Evolutionary conservation across 2,797 vertebrate genomes (phyloP).

Genomic region (Delichon dasypus): DNA sequence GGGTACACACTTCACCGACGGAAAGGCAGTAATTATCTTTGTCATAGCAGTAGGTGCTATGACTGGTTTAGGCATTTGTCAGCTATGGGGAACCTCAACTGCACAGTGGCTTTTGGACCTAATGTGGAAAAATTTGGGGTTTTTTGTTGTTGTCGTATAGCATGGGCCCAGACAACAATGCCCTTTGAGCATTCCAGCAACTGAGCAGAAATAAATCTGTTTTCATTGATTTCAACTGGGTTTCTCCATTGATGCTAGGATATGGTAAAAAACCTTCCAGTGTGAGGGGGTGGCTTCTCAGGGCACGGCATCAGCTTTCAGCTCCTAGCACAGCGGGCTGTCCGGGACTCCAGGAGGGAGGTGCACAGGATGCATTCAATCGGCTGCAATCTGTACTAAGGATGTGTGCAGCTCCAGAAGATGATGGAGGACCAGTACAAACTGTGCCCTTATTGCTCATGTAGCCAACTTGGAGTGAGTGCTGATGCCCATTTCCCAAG

Average conservation of each 20-base stretch:
- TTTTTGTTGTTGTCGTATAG: not conserved
- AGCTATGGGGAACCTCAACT: constrained; percentile 7
- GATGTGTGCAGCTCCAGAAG: not conserved
- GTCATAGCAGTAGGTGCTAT: constrained; percentile 52
- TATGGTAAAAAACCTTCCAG: not conserved
- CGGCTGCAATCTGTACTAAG: not conserved
- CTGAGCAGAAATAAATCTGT: not conserved
- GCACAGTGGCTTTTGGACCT: not conserved
- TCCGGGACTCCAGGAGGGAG: not conserved
- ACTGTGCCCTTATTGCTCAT: not conserved
- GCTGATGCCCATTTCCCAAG: not conserved
- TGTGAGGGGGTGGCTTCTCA: not conserved
- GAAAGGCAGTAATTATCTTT: constrained; percentile 46
- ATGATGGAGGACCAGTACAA: not conserved
- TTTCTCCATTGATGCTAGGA: not conserved
- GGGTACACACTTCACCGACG: not conserved
- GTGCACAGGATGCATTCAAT: not conserved
- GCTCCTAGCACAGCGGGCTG: not conserved
- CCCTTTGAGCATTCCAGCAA: not conserved
- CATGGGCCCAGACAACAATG: not conserved
- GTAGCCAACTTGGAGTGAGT: not conserved
- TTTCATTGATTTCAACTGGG: not conserved
- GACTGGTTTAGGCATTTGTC: constrained; percentile 52
- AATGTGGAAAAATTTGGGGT: not conserved
- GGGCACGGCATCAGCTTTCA: not conserved